phyloP scores from a whole-genome alignment of 2,888 invertebrate species.

The Luperina testacea region DNA sequence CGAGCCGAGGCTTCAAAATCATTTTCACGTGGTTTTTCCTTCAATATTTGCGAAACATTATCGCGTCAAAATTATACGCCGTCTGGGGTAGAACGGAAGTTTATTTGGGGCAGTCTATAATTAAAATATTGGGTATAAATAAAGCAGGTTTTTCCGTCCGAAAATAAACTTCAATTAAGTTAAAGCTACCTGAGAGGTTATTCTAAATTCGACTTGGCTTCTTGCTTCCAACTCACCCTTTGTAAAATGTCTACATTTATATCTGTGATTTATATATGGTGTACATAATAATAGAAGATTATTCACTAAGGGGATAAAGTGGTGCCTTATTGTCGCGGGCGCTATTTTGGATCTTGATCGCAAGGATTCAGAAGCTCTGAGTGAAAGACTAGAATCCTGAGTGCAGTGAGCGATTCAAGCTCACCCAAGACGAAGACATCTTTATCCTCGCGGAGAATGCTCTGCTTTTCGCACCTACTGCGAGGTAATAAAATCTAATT shows the following conservation, averaged over 20 bases:
- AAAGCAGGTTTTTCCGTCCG: background rate
- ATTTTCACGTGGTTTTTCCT: background rate
- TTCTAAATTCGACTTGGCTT: background rate
- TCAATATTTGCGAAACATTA: background rate
- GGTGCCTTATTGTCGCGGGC: too few relatives aligned
- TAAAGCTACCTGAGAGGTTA: background rate
- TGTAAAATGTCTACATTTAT: background rate
- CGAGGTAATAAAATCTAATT: too few relatives aligned
- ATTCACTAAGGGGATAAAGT: too few relatives aligned
- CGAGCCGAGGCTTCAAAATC: background rate
- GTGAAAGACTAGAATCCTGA: too few relatives aligned
- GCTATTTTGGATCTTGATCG: too few relatives aligned
- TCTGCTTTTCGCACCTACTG: too few relatives aligned
- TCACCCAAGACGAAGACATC: too few relatives aligned
- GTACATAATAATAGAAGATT: background rate
- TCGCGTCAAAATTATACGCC: background rate
- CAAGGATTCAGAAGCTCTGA: too few relatives aligned
- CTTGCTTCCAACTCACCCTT: background rate
- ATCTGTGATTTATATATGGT: background rate
- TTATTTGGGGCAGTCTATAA: background rate
- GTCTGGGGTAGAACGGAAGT: background rate
- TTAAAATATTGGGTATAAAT: background rate
- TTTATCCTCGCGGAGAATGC: too few relatives aligned
- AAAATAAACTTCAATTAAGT: background rate
- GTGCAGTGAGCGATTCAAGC: too few relatives aligned